phyloP scores from a whole-genome alignment of 2,113 vertebrate species.

The Bos indicus region DNA sequence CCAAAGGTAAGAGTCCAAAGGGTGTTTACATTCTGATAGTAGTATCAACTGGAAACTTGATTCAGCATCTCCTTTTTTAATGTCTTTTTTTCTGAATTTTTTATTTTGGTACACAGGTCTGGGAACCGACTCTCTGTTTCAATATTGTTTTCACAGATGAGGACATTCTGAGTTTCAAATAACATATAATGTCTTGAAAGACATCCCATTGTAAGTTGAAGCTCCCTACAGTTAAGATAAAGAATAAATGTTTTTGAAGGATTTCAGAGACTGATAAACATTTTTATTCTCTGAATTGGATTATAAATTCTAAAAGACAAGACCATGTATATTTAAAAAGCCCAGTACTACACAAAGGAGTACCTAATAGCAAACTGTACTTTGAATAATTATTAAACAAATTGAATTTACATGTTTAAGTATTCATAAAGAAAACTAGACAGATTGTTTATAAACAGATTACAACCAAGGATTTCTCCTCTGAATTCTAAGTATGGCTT shows the following conservation, averaged over 20 bases:
- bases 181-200: conserved; percentile 10
- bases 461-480: not conserved
- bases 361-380: not conserved
- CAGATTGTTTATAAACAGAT: not conserved
- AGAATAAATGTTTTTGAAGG: not conserved
- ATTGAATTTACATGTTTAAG: not conserved
- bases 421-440: not conserved
- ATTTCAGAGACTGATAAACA: not conserved
- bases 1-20: not conserved
- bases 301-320: not conserved
- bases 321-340: not conserved
- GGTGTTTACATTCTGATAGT: not conserved
- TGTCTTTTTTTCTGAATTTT: not conserved
- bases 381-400: not conserved
- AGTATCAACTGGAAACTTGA: not conserved
- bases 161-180: not conserved
- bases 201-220: not conserved
- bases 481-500: not conserved
- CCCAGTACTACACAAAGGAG: not conserved
- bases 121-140: not conserved
- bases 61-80: not conserved
- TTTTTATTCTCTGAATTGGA: conserved; percentile 14
- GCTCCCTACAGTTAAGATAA: not conserved
- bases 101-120: not conserved
- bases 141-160: not conserved